These are phyloP conservation scores for Gallinago solitaria DNA, from an alignment of 2,797 vertebrate species.

Conservation along the genomic window DNA sequence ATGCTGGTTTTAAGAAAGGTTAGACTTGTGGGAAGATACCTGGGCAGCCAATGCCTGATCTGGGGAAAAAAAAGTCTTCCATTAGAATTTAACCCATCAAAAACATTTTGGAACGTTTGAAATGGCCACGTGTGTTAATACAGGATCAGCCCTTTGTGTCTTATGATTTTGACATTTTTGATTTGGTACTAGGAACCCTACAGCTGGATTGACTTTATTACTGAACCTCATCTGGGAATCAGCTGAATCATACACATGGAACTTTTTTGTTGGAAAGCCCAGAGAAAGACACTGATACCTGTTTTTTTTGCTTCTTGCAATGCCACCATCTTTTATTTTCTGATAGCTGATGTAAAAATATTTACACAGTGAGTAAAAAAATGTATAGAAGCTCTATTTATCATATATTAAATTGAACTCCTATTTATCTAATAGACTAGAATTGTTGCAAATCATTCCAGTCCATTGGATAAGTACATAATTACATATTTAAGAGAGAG, in stretches of 20 bases:
- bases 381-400: neutral
- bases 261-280: neutral
- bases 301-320: neutral
- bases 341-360: neutral
- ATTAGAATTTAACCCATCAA: neutral
- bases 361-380: neutral
- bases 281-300: neutral
- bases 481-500: neutral
- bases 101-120: neutral
- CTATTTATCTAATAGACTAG: neutral
- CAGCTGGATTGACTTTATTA: neutral
- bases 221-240: neutral
- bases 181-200: neutral
- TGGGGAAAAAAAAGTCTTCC: neutral
- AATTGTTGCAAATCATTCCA: slow-evolving; percentile 5
- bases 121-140: neutral
- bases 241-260: neutral
- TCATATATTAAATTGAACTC: neutral
- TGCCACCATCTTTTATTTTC: neutral
- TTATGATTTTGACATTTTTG: neutral
- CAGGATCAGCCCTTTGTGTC: neutral
- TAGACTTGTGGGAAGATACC: neutral
- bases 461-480: slow-evolving; percentile 6
- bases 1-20: neutral
- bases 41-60: neutral